Evolutionary conservation across 2,888 invertebrate genomes (phyloP), one percentile per base, ranked within the genome.

Genomic region (Drosophila birchii): DNA sequence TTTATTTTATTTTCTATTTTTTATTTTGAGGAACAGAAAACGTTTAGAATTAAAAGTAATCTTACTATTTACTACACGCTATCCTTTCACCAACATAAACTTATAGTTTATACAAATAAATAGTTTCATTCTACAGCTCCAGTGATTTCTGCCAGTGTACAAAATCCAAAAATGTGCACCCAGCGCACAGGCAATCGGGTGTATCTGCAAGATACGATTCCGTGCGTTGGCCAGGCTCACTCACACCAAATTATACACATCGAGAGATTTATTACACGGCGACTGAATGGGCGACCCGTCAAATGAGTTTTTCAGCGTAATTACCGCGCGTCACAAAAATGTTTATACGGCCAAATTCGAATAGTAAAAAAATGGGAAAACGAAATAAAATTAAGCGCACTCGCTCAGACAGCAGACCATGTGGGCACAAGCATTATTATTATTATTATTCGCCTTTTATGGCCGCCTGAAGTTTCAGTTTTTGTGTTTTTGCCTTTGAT

Each of bases 271-370:
- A 88, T 88, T 89, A 79, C 90, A 76, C 76, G 78, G 73, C 75
- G 69, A 54, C 47, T 32, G 59, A 59, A 74, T 75, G 88, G 86
- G 83, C 84, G 84, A 80, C 84, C 76, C 88, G 86, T 84, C 88
- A 88, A 88, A 88, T 90, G 90, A 89, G 86, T 88, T 88, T 89
- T 88, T 84, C 82, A 86, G 78, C 79, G 88, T 90, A 90, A 90
- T 88, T 88, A 88, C 88, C 78, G 74, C 79, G 73, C 73, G 78
- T 85, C 83, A 84, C 84, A 84, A 76, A 79, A 78, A 81, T 69
- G 47, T 75, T 69, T 75, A 75, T 75, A 75, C 59, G 75, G 63
- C 62, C 68, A 75, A 78, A 79, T 51, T 78, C 75, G 55, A 64
- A 75, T 69, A 60, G 70, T 74, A 66, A 70, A 81, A 80, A 75